phyloP scores from a whole-genome alignment of 2,888 invertebrate species.

The Nemurella pictetii region DNA sequence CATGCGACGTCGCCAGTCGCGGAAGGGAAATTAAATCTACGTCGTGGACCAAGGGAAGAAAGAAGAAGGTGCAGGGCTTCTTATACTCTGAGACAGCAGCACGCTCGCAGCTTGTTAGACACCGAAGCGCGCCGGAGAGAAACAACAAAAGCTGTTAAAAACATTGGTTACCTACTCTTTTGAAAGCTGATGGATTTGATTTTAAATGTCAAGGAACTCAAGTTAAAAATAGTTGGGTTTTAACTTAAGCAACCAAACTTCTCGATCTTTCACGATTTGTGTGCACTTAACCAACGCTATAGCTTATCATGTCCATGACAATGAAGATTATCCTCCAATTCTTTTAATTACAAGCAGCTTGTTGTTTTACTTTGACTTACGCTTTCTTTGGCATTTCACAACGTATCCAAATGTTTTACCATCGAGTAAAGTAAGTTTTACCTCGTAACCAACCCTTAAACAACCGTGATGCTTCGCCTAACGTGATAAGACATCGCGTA shows the following conservation, averaged over 20 bases:
- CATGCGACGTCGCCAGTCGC: not conserved
- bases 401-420: no score
- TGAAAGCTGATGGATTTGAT: not conserved
- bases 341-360: no score
- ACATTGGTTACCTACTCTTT: not conserved
- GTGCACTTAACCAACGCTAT: no score
- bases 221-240: no score
- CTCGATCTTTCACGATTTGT: no score
- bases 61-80: not conserved
- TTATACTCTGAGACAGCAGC: not conserved
- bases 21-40: slow-evolving; percentile 9
- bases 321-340: no score
- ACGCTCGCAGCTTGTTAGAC: not conserved
- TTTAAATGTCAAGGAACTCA: not conserved
- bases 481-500: not conserved
- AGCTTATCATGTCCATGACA: no score
- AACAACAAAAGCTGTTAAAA: not conserved
- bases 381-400: not conserved
- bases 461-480: not conserved
- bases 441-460: not conserved
- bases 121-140: not conserved
- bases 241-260: no score
- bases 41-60: not conserved
- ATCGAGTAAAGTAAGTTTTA: no score
- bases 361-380: not conserved